Base-by-base conservation (phyloP, 2,797 vertebrate species). In the Hypotaenidia philippensis region DNA sequence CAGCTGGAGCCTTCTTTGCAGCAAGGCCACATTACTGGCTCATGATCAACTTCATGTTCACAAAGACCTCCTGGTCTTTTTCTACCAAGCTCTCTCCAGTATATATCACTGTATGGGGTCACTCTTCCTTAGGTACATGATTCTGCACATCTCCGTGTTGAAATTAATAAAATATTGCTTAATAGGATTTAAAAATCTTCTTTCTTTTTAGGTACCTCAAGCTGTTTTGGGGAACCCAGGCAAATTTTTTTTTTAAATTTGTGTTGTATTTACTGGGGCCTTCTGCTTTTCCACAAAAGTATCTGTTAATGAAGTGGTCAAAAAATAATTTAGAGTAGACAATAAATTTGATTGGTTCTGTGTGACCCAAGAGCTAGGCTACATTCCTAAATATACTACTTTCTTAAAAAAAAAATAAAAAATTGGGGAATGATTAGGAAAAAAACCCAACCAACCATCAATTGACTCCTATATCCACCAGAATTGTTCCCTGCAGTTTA, bases 1-100 rank as follows among this genome's bases (percentile, higher is more conserved):
- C 25, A 77, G 13, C 3, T 8, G 25, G 17, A 80, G 1, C 4
- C 2, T 11, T 27, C 20, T 61, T 50, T 41, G 38, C 0, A 0
- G 23, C 31, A 57, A 47, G 50, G 14, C 14, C 16, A 14, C 14
- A 8, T 47, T 31, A 21, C 5, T 63, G 23, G 11, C 6, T 85
- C 31, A 6, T 25, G 15, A 49, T 44, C 44, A 68, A 6, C 11
- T n/a, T 17, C 9, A 15, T 27, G 20, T 36, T 10, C 10, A 59
- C 29, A 26, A 50, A 75, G 20, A 34, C 1, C 3, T 3, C 14
- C 7, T 20, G 8, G 13, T n/a, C 21, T 21, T 77, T 72, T 77
- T 49, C 31, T 64, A 34, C 10, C 34, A 69, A 29, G 20, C 25
- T 71, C 7, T 63, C 63, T 63, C 22, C 27, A 63, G 5, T 8